Evolutionary conservation across 2,797 vertebrate species (phyloP).

Genomic region (Aulostomus chinensis): DNA sequence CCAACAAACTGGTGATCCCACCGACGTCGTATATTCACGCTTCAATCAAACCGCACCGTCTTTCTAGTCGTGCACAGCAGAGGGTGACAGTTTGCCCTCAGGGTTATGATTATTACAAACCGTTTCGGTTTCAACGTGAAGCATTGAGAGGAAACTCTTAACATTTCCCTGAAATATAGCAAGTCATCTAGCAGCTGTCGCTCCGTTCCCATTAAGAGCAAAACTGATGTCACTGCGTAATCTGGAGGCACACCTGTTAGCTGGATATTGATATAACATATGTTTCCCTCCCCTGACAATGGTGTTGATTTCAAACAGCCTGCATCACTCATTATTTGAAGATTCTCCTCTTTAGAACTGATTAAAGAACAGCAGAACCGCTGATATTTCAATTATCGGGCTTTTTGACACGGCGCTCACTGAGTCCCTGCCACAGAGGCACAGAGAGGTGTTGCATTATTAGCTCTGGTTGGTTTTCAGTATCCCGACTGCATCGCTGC

Average conservation of each 20-base stretch:
- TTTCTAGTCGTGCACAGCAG: background rate
- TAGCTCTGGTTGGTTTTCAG: no score
- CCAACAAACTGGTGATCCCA: no score
- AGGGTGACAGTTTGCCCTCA: background rate
- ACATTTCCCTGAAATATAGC: background rate
- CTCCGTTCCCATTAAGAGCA: conserved; percentile 28
- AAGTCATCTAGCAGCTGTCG: conserved; percentile 23
- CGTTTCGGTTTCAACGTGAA: background rate
- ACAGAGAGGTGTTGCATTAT: no score
- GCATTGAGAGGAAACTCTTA: background rate
- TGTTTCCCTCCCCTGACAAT: conserved; percentile 9
- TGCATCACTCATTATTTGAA: background rate
- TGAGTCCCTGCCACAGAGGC: no score
- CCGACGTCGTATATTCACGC: no score
- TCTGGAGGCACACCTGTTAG: conserved; percentile 28
- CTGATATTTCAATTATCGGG: no score
- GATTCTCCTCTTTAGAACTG: background rate
- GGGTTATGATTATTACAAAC: background rate
- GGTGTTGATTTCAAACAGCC: background rate
- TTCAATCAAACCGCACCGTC: background rate
- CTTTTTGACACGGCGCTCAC: no score
- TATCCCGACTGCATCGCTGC: no score
- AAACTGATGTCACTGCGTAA: conserved; percentile 9
- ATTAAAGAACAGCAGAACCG: background rate
- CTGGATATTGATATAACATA: conserved; percentile 31